These are phyloP conservation scores for Scaptomyza parva DNA, from an alignment of 2,888 invertebrate genomes.

Conservation along the genomic window DNA sequence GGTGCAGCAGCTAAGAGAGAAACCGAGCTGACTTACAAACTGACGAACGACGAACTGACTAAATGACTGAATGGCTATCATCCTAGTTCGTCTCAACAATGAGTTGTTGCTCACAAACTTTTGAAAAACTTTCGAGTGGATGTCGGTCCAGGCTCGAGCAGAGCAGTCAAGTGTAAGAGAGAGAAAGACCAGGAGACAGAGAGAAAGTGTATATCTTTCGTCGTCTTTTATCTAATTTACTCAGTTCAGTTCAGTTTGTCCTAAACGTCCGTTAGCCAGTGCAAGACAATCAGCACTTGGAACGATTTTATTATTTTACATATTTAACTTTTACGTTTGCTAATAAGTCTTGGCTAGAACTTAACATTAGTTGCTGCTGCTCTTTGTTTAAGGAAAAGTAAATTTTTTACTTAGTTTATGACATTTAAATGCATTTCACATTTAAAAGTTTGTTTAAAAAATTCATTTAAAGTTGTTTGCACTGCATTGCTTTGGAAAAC, in stretches of 20 bases:
- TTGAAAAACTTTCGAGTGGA: constrained; percentile 52
- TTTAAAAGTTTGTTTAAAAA: constrained; percentile 9
- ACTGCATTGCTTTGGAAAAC: not conserved
- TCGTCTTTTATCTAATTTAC: constrained; percentile 63
- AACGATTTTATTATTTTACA: constrained; percentile 37
- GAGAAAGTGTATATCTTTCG: constrained; percentile 57
- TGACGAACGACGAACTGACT: not conserved
- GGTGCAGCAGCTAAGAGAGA: constrained; percentile 35
- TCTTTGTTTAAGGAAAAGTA: not conserved
- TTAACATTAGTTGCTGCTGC: not conserved
- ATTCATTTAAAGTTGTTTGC: not conserved
- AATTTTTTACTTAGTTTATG: not conserved
- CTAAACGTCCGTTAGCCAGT: not conserved
- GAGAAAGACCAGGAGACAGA: not conserved
- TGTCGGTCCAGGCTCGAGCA: constrained; percentile 13
- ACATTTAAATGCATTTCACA: constrained; percentile 12
- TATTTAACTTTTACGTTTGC: constrained; percentile 24
- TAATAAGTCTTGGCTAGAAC: constrained; percentile 9
- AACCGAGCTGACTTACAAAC: not conserved
- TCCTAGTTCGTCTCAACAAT: constrained; percentile 42
- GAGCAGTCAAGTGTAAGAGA: constrained; percentile 51
- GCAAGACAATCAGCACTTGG: constrained; percentile 1
- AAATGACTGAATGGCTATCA: constrained; percentile 4
- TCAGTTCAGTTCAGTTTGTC: constrained; percentile 12
- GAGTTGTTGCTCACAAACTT: constrained; percentile 63